Evolutionary conservation across 2,797 vertebrate genomes (phyloP), one percentile per base, ranked within the genome.

Genomic region (Odontamblyopus lacepedii): DNA sequence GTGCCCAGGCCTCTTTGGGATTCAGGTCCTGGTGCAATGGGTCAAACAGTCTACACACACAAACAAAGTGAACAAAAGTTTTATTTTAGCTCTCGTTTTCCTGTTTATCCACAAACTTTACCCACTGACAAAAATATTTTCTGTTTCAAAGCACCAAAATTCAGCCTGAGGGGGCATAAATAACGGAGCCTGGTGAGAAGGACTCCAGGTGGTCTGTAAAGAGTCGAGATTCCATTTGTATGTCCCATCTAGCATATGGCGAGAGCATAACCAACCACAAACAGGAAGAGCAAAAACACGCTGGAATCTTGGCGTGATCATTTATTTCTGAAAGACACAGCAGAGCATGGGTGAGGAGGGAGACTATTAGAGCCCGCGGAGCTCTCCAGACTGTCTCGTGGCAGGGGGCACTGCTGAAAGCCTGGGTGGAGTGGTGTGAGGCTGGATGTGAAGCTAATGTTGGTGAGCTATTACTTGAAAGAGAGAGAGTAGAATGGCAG

Each of bases 11-110:
- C 82, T 93, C 95, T 85, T 94, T 95, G 85, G 97, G 96, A 0
- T 99, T 98, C 89, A 99, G 90, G 91, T 98, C 96, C 80, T 95
- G 93, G 76, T 95, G 95, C 78, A 93, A 93, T 2, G 91, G 86
- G 51, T 93, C 95, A 73, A 93, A 95, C 97, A 98, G 83, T 3
- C 89, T 78, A 23, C 59, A 41, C 41, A 84, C 44, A 16, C 44
- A 48, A 48, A 16, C 44, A 48, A 38, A 38, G 35, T 48, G 44
- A 15, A 84, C 67, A 86, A 44, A 81, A 71, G 8, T 62, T 35
- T 80, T 71, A 63, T 75, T 77, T 88, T 41, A 84, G 74, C 67
- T 79, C 79, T 74, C 84, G 38, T 3, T 59, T 72, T 75, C 82
- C 70, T 74, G 29, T 44, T 83, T 69, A 12, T 41, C 29, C 56